phyloP scores from a whole-genome alignment of 1,140 invertebrate genomes.

The Doryteuthis pealeii region DNA sequence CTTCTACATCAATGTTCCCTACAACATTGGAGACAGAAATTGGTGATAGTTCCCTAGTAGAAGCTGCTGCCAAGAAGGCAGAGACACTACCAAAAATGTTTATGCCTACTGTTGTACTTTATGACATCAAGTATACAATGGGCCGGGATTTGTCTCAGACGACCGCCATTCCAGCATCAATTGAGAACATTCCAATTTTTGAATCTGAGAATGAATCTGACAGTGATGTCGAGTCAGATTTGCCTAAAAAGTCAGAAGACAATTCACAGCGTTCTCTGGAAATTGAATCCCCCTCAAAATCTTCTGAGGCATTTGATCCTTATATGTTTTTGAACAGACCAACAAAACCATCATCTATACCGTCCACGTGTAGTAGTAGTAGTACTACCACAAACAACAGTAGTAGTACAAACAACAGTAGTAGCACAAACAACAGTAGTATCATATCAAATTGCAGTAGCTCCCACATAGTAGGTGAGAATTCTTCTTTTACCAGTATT shows the following conservation, averaged over 20 bases:
- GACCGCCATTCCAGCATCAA: background rate
- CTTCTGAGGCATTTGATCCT: background rate
- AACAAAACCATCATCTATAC: conserved; percentile 1
- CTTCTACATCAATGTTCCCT: background rate
- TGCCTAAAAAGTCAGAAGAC: background rate
- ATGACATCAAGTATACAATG: conserved; percentile 5
- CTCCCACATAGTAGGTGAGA: background rate
- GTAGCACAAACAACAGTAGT: background rate
- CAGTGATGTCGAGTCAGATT: background rate
- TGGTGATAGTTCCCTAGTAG: background rate
- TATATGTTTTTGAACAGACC: conserved; percentile 2
- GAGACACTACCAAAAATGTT: conserved; percentile 2
- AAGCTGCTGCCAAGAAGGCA: background rate
- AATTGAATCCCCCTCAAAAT: conserved; percentile 2
- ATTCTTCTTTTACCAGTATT: background rate
- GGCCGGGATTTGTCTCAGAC: background rate
- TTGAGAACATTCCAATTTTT: conserved; percentile 10
- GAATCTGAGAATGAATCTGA: conserved; percentile 7
- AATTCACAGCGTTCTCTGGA: background rate
- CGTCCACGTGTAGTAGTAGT: background rate
- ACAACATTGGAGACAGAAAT: background rate
- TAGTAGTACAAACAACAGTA: background rate
- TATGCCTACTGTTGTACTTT: background rate
- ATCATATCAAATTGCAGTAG: too few relatives aligned
- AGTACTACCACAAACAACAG: background rate